phyloP scores from a whole-genome alignment of 2,113 vertebrate genomes.

The Paramisgurnus dabryanus region DNA sequence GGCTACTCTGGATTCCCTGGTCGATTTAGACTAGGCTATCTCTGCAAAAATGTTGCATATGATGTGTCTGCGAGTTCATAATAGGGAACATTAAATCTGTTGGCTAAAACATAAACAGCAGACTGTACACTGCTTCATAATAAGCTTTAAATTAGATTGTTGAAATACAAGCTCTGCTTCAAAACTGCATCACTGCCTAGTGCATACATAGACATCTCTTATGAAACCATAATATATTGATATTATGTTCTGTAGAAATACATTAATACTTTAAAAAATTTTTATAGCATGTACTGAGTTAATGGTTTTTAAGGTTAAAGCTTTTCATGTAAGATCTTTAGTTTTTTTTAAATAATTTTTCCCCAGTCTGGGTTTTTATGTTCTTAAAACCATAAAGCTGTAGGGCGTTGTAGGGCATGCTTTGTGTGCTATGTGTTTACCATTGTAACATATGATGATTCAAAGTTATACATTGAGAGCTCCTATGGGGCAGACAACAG shows the following conservation, averaged over 20 bases:
- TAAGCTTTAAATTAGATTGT: neutral
- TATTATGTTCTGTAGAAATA: too few species aligned
- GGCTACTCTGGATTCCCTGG: conserved; percentile 22
- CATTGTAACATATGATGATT: conserved; percentile 43
- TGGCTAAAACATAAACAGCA: neutral
- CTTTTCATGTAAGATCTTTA: conserved; percentile 14
- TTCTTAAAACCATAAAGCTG: conserved; percentile 15
- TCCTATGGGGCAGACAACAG: conserved; percentile 16
- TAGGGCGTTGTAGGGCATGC: conserved; percentile 30
- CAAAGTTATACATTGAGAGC: conserved; percentile 30
- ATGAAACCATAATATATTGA: too few species aligned
- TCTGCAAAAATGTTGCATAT: conserved; percentile 24
- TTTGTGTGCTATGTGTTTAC: conserved; percentile 43
- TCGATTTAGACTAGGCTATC: conserved; percentile 20
- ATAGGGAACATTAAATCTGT: neutral
- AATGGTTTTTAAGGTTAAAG: neutral
- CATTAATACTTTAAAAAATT: too few species aligned
- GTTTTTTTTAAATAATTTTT: neutral
- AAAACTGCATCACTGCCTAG: too few species aligned
- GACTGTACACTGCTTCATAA: neutral
- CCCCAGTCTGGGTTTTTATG: conserved; percentile 7
- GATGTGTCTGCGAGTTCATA: neutral
- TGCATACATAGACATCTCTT: too few species aligned
- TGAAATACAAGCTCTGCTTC: neutral
- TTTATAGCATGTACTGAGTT: too few species aligned